phyloP scores from a whole-genome alignment of 2,888 invertebrate genomes.

The Plebejus argus region DNA sequence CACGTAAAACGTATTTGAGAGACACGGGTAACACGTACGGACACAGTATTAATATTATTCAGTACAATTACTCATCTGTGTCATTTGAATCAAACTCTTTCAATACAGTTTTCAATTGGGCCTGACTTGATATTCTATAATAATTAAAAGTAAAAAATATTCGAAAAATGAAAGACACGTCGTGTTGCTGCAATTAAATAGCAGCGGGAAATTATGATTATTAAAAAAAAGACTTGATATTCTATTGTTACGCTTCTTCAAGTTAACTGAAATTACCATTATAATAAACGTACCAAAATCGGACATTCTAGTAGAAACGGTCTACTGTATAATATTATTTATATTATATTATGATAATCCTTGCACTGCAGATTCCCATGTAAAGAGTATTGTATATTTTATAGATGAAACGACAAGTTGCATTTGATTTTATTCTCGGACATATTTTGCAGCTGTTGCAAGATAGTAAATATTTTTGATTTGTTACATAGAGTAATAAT shows the following conservation, averaged over 20 bases:
- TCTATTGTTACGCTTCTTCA: neutral
- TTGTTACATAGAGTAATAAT: neutral
- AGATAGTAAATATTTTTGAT: neutral
- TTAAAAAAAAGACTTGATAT: neutral
- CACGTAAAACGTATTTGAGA: too few relatives aligned
- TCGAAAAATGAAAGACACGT: too few relatives aligned
- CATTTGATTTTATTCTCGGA: slow-evolving; percentile 11
- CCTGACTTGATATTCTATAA: neutral
- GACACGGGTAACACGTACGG: too few relatives aligned
- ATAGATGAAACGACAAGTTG: neutral
- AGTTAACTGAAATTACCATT: neutral
- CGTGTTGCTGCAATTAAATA: too few relatives aligned
- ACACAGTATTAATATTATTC: too few relatives aligned
- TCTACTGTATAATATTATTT: neutral
- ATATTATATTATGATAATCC: neutral
- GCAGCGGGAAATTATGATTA: too few relatives aligned
- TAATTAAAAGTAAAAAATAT: too few relatives aligned
- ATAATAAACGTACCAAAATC: neutral
- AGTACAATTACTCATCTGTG: too few relatives aligned
- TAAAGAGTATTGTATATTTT: slow-evolving; percentile 14
- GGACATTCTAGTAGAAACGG: neutral
- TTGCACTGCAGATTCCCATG: neutral
- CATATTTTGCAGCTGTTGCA: slow-evolving; percentile 9
- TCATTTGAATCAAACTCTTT: too few relatives aligned
- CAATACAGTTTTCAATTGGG: too few relatives aligned